phyloP scores from a whole-genome alignment of 2,888 invertebrate species.

The Mesochorus sp. region DNA sequence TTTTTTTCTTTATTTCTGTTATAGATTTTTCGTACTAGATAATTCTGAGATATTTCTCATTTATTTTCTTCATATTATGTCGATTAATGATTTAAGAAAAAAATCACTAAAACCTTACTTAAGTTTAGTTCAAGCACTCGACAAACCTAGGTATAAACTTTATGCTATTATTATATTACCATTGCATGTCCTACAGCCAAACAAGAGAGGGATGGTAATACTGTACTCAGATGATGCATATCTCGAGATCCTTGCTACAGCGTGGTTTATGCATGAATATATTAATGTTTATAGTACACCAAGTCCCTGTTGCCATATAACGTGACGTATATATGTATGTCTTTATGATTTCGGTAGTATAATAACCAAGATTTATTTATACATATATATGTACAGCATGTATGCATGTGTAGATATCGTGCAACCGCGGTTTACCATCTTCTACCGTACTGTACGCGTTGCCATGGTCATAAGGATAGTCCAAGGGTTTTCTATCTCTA shows the following conservation, averaged over 20 bases:
- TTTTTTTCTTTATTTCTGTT: too few relatives aligned
- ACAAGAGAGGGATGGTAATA: conserved; percentile 14
- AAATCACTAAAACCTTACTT: too few relatives aligned
- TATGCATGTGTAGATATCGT: conserved; percentile 1
- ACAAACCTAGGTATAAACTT: not conserved
- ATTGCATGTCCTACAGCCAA: conserved; percentile 16
- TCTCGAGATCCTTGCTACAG: conserved; percentile 23
- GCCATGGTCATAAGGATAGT: conserved; percentile 13
- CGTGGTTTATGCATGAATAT: conserved; percentile 52
- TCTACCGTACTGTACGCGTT: not conserved
- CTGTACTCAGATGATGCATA: conserved; percentile 33
- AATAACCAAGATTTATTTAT: conserved; percentile 21
- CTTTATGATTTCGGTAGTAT: conserved; percentile 45
- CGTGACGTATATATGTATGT: conserved; percentile 11
- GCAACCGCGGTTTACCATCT: conserved; percentile 27
- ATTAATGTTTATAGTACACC: conserved; percentile 49
- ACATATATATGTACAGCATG: conserved; percentile 3
- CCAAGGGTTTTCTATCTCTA: conserved; percentile 8
- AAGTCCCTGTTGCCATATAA: conserved; percentile 17
- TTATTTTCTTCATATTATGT: too few relatives aligned
- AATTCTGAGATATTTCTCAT: too few relatives aligned
- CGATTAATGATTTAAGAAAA: too few relatives aligned
- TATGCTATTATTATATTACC: conserved; percentile 14
- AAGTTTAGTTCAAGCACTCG: too few relatives aligned
- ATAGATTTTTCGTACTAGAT: too few relatives aligned